Evolutionary conservation across 37 sponge, comb jelly and placozoan species (phyloP).

Genomic region (Diacarnus erythraeanus): DNA sequence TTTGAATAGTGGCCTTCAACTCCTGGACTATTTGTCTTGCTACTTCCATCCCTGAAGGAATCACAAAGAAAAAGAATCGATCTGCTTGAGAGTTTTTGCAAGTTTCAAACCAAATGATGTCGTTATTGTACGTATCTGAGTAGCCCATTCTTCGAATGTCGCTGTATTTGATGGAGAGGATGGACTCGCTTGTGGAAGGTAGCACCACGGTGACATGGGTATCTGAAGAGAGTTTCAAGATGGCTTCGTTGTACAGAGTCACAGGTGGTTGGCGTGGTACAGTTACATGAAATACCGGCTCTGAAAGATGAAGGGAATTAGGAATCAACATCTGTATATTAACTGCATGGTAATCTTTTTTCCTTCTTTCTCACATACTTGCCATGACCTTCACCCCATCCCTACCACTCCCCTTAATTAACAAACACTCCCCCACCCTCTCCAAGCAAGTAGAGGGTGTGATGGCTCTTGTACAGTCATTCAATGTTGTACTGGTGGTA

Average conservation of each 20-base stretch:
- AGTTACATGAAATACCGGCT: conserved; percentile 69
- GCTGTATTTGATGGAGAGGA: conserved; percentile 42
- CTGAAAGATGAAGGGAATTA: conserved; percentile 47
- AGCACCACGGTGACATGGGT: conserved; percentile 16
- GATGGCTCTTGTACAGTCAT: no score
- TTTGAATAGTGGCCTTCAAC: conserved; percentile 47
- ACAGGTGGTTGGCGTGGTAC: conserved; percentile 59
- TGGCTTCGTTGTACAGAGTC: conserved; percentile 36
- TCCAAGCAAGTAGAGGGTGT: no score
- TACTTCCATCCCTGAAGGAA: conserved; percentile 36
- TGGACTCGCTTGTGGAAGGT: conserved; percentile 34
- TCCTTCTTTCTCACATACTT: no score
- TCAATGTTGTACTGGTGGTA: no score
- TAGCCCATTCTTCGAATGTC: conserved; percentile 51
- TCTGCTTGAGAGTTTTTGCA: conserved; percentile 35
- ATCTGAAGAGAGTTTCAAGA: conserved; percentile 52
- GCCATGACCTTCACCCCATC: no score
- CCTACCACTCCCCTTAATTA: no score
- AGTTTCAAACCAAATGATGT: conserved; percentile 74
- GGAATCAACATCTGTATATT: no score
- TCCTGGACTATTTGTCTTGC: conserved; percentile 29
- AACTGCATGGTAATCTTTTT: no score
- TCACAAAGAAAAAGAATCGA: conserved; percentile 37
- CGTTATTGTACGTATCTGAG: conserved; percentile 6
- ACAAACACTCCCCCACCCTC: no score